Percentiles rank a stretch among this genome's conserved stretches.
These are phyloP conservation scores for Zaprionus vittiger DNA, from an alignment of 1,140 invertebrate genomes.

Conservation along the genomic window DNA sequence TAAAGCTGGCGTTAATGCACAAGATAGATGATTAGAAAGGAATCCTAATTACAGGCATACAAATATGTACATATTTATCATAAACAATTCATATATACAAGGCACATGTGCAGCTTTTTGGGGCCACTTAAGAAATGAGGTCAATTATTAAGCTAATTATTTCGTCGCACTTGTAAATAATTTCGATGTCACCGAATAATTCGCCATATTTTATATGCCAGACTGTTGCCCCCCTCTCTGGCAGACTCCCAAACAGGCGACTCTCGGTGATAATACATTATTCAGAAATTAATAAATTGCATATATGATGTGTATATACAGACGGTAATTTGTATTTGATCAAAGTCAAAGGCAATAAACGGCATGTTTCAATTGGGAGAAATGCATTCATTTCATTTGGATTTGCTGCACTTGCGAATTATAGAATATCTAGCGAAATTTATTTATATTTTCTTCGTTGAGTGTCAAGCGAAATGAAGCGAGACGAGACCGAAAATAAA, in stretches of 20 bases:
- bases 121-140: constrained; percentile 56
- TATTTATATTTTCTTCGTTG: constrained; percentile 34
- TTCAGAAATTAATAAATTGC: constrained; percentile 33
- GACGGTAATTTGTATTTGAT: constrained; percentile 33
- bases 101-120: constrained; percentile 28
- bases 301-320: constrained; percentile 8
- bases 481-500: constrained; percentile 40
- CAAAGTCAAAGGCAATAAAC: constrained; percentile 31
- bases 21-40: constrained; percentile 6
- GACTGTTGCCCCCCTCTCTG: constrained; percentile 15
- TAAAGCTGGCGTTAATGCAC: not conserved
- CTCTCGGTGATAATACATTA: not conserved
- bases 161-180: constrained; percentile 38
- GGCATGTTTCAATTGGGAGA: constrained; percentile 2
- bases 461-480: constrained; percentile 56
- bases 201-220: constrained; percentile 38
- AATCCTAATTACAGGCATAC: constrained; percentile 14
- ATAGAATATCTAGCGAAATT: constrained; percentile 37
- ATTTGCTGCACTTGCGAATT: constrained; percentile 34
- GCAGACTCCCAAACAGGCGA: constrained; percentile 20
- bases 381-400: constrained; percentile 27
- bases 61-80: constrained; percentile 12
- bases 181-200: constrained; percentile 36
- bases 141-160: constrained; percentile 65
- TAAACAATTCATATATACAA: constrained; percentile 36